Conservation (phyloP, 2,113 vertebrate species). For the Panthera uncia region DNA sequence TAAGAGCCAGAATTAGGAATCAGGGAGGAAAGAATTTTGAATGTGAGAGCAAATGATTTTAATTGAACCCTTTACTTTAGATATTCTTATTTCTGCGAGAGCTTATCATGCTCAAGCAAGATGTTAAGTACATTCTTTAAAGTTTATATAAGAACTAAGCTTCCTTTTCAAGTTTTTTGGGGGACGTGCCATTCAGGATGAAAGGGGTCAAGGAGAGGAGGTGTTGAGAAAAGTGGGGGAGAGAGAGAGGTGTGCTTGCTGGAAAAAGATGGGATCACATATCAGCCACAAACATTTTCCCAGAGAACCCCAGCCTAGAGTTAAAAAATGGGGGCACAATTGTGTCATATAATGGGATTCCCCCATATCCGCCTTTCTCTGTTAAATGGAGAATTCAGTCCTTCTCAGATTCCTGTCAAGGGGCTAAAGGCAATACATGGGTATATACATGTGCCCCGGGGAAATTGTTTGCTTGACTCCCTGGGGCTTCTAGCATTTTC, state of each 20-base stretch:
- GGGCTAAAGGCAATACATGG: neutral
- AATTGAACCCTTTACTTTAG: constrained; percentile 4
- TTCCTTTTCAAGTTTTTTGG: neutral
- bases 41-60: neutral
- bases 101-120: constrained; percentile 35
- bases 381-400: neutral
- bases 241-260: neutral
- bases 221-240: neutral
- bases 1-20: neutral
- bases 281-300: neutral
- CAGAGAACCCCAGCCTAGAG: neutral
- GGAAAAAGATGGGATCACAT: neutral
- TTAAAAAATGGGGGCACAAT: neutral
- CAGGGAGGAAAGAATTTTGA: neutral
- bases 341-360: neutral
- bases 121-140: constrained; percentile 11
- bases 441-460: neutral
- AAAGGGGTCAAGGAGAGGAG: neutral
- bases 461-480: neutral
- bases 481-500: neutral
- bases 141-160: constrained; percentile 35
- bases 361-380: neutral
- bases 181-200: neutral
- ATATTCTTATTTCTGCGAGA: constrained; percentile 2
- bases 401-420: neutral